phyloP scores from a whole-genome alignment of 2,797 vertebrate genomes.

The Protonibea diacanthus region DNA sequence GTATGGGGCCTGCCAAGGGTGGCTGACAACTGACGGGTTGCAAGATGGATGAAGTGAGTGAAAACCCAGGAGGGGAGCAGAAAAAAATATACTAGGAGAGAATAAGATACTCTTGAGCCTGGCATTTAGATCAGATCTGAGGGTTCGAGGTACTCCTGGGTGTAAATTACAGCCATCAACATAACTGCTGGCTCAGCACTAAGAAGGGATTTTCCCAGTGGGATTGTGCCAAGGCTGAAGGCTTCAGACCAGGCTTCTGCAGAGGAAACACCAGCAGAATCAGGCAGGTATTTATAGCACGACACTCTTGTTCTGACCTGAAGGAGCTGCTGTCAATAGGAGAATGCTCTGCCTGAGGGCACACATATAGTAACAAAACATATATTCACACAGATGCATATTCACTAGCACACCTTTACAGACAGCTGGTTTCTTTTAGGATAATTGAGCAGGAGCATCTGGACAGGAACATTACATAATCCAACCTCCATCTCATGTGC shows the following conservation, averaged over 20 bases:
- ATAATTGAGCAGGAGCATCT: constrained; percentile 69
- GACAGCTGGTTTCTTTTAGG: constrained; percentile 59
- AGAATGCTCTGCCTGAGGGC: constrained; percentile 26
- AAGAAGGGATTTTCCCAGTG: constrained; percentile 23
- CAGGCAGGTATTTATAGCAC: constrained; percentile 51
- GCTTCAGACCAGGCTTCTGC: constrained; percentile 12
- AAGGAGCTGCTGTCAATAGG: constrained; percentile 26
- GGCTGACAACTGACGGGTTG: constrained; percentile 31
- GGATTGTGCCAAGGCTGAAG: constrained; percentile 17
- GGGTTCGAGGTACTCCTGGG: constrained; percentile 25
- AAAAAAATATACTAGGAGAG: neutral
- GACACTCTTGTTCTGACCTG: constrained; percentile 52
- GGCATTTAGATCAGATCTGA: constrained; percentile 25
- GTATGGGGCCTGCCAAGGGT: constrained; percentile 7
- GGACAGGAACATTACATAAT: constrained; percentile 43
- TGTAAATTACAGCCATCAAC: constrained; percentile 50
- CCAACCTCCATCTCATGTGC: neutral
- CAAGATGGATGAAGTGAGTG: constrained; percentile 22
- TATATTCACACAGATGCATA: constrained; percentile 23
- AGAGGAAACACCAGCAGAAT: constrained; percentile 8
- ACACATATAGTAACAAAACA: constrained; percentile 31
- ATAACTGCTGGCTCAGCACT: constrained; percentile 41
- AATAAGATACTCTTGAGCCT: constrained; percentile 23
- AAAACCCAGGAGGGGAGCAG: neutral
- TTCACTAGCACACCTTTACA: constrained; percentile 7